Evolutionary conservation across 30 jellyfish, hydroid and myxozoan genomes (phyloP), one percentile per base, ranked within the genome.

Genomic region (Cassiopea xamachana): DNA sequence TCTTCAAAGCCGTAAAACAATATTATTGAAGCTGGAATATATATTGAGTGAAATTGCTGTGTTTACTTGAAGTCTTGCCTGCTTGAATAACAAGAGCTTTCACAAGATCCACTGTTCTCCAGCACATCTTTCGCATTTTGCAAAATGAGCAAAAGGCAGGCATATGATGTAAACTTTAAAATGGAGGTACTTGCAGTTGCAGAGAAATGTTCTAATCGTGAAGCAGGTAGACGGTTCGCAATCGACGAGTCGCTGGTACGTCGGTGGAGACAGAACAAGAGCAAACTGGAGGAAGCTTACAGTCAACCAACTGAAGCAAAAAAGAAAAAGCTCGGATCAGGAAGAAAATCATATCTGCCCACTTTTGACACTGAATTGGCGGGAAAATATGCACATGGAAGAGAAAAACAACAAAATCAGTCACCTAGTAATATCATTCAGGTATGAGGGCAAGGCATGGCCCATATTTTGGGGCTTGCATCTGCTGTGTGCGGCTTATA

Each of bases 201-300:
- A 7, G 87, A 78, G 74, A 50, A 78, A 78, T n/a, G 48, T 10
- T 46, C 74, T 3, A 78, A 78, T 50, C 73, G 87, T 47, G 74
- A 78, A 50, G 87, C 87, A 19, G 87, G 74, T 7, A 46, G 87
- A 46, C 12, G 48, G 74, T 78, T 78, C 43, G n/a, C 5, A 5
- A 19, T 78, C 43, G 87, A 78, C 73, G 87, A 78, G 87, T 46
- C 74, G 8, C 46, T 78, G 87, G 87, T 78, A 7, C 87, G 87
- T n/a, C 73, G 87, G 7, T 78, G 87, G 87, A 78, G 87, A 50
- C 59, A 78, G 44, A 78, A 78, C 75, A 78, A 78, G 48, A 49
- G 70, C 9, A 46, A 78, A 51, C 87, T 78, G 73, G 87, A 45
- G 39, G 39, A 2, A 51, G 74, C 46, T 14, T 78, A 47, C 10